These are phyloP conservation scores for Leptobrachium leishanense DNA, from an alignment of 2,113 vertebrate species.

Conservation along the genomic window DNA sequence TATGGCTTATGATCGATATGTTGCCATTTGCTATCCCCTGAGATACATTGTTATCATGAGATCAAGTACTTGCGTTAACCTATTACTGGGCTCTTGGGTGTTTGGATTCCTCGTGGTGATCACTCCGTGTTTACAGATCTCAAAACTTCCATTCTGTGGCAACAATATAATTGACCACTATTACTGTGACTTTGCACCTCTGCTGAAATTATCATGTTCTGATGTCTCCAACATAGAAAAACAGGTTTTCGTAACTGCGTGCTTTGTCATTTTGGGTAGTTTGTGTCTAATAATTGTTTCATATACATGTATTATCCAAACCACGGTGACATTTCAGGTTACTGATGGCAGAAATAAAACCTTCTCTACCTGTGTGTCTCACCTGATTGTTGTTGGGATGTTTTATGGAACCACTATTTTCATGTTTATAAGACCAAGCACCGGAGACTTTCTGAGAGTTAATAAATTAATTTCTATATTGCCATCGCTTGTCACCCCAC, in stretches of 20 bases:
- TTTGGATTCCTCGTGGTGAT: slow-evolving; percentile 11
- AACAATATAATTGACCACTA: slow-evolving; percentile 23
- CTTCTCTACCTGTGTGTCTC: slow-evolving; percentile 29
- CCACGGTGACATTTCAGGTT: neutral
- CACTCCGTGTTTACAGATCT: neutral
- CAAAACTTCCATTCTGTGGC: slow-evolving; percentile 16
- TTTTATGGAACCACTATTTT: slow-evolving; percentile 24
- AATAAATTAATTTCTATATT: slow-evolving; percentile 27
- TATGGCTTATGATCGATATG: slow-evolving; percentile 29
- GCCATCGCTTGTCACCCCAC: slow-evolving; percentile 15
- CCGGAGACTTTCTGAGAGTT: neutral
- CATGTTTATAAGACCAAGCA: slow-evolving; percentile 14
- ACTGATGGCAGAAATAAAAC: slow-evolving; percentile 2
- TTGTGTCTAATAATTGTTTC: slow-evolving; percentile 15
- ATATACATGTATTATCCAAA: slow-evolving; percentile 7
- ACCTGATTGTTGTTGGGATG: slow-evolving; percentile 18
- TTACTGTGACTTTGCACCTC: slow-evolving; percentile 26
- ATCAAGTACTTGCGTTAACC: neutral
- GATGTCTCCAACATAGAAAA: slow-evolving; percentile 2
- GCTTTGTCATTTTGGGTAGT: slow-evolving; percentile 26
- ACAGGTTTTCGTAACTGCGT: slow-evolving; percentile 8
- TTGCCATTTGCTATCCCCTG: slow-evolving; percentile 23
- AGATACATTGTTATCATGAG: slow-evolving; percentile 7
- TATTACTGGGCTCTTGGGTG: slow-evolving; percentile 2
- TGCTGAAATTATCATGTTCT: slow-evolving; percentile 17